Base-by-base conservation (phyloP, 2,888 invertebrate genomes). In the Catonia carolina region DNA sequence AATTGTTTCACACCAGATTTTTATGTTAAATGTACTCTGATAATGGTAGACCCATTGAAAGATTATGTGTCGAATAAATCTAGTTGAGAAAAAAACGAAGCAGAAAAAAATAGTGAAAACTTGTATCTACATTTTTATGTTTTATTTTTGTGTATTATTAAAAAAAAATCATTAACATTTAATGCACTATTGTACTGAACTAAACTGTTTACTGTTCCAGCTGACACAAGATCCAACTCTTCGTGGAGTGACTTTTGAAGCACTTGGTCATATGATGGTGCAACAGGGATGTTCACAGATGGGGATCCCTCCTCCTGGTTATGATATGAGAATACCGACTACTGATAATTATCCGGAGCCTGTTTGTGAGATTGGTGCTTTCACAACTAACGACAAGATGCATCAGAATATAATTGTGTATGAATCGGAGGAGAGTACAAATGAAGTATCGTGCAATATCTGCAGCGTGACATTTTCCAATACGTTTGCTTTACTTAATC, bases 251-350 rank as follows among this genome's bases (percentile, higher is more conserved):
- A 56, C 42, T 49, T 42, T 59, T 18, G 59, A 59, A 36, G 42
- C 59, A n/a, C 20, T 59, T 10, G 42, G 55, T 33, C 55, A 59
- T 22, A 56, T 59, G 42, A 59, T 59, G 52, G 41, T 42, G 31
- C 55, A 53, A 27, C 48, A 47, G 6, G 49, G 50, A 3, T 50
- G 56, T 47, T 55, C 53, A 2, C 59, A 59, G 31, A 39, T 56
- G 14, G 52, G 31, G 14, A 37, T 53, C 14, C 41, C 45, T 12
- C 36, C 48, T 17, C 48, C 33, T 22, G 45, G 14, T 45, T 53
- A 39, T 17, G 18, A 15, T 41, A 47, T 45, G 20, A 41, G 35
- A 14, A 14, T 18, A 53, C 22, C 22, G 12, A 2, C 22, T 17
- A 6, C 31, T 18, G 14, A 15, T 18, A 20, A 36, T 12, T 59